Percentiles rank a stretch among this genome's conserved stretches.
phyloP scores from a whole-genome alignment of 2,888 invertebrate species.

The Polydrusus pterygomalis region DNA sequence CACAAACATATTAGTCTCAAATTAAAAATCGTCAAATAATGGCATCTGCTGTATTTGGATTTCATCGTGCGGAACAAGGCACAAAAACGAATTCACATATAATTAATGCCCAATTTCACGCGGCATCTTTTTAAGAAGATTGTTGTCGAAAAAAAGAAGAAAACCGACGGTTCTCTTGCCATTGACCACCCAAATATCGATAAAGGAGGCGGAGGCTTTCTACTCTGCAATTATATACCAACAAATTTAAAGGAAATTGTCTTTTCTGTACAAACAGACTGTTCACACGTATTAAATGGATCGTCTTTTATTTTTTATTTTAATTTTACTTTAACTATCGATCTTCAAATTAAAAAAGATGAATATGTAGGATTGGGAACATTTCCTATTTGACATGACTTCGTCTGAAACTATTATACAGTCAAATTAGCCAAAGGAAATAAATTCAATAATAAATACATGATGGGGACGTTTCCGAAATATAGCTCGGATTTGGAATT shows the following conservation, averaged over 20 bases:
- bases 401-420: too few species aligned
- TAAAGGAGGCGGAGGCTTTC: constrained; percentile 55
- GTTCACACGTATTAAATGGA: constrained; percentile 58
- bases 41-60: constrained; percentile 36
- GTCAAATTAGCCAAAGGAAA: too few species aligned
- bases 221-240: constrained; percentile 53
- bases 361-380: too few species aligned
- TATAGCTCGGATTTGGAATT: too few species aligned
- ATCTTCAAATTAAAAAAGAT: too few species aligned
- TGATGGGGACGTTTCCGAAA: too few species aligned
- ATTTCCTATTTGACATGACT: too few species aligned
- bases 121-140: constrained; percentile 57
- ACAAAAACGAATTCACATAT: constrained; percentile 53
- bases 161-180: constrained; percentile 51
- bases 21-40: constrained; percentile 30
- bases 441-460: too few species aligned
- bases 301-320: not conserved
- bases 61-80: constrained; percentile 42
- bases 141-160: constrained; percentile 33
- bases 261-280: constrained; percentile 58
- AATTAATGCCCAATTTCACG: constrained; percentile 64
- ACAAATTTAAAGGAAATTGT: constrained; percentile 51
- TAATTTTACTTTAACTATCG: too few species aligned
- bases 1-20: constrained; percentile 17
- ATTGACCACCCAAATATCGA: constrained; percentile 61